Evolutionary conservation across 1,140 invertebrate species (phyloP).

Genomic region (Nylanderia fulva): DNA sequence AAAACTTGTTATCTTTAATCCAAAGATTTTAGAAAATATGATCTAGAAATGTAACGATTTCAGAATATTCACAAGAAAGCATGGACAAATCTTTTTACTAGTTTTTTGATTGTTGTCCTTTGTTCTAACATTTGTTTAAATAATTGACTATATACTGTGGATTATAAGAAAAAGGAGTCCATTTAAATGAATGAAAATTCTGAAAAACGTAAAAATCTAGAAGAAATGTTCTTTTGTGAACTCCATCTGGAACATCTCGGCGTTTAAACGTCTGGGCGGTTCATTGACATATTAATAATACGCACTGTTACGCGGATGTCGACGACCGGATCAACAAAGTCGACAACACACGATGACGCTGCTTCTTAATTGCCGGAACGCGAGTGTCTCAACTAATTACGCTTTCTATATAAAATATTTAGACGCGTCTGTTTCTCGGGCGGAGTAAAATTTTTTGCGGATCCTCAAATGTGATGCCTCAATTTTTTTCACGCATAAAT

Average conservation of each 20-base stretch:
- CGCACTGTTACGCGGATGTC: slow-evolving; percentile 43
- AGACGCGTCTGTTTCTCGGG: slow-evolving; percentile 30
- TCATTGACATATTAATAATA: slow-evolving; percentile 59
- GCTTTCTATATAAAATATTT: slow-evolving; percentile 43
- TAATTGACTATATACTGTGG: not conserved
- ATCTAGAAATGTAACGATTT: not conserved
- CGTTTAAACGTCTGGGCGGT: slow-evolving; percentile 19
- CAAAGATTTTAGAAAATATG: not conserved
- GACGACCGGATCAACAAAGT: slow-evolving; percentile 56
- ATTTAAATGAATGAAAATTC: not conserved
- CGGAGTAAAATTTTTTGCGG: slow-evolving; percentile 1
- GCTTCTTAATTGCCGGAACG: slow-evolving; percentile 46
- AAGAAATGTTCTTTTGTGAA: not conserved
- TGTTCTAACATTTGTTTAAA: not conserved
- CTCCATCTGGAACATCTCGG: slow-evolving; percentile 27
- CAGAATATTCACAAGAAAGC: not conserved
- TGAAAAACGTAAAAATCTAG: not conserved
- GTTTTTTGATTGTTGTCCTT: not conserved
- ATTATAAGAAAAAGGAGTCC: not conserved
- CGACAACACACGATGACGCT: slow-evolving; percentile 47
- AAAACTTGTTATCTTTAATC: not conserved
- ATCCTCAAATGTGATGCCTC: not conserved
- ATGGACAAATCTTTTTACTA: not conserved
- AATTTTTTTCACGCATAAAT: slow-evolving; percentile 6
- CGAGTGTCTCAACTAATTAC: slow-evolving; percentile 45